Percentiles rank a stretch among this genome's conserved stretches.
phyloP scores from a whole-genome alignment of 2,888 invertebrate genomes.

The Eristalis arbustorum region DNA sequence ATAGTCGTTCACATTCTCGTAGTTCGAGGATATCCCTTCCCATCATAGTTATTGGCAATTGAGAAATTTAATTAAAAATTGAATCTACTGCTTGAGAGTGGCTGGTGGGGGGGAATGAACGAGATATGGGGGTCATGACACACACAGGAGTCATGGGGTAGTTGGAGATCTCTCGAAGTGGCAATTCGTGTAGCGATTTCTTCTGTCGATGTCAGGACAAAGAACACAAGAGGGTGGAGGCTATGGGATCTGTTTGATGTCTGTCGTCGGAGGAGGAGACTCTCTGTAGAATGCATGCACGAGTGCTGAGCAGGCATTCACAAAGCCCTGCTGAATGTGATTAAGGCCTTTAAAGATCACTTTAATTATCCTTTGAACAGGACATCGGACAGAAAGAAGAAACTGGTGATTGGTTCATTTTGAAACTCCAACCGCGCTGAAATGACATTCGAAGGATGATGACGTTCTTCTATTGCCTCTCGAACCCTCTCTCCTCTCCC shows the following conservation, averaged over 20 bases:
- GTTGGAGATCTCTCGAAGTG: slow-evolving; percentile 44
- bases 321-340: too few species aligned
- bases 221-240: not conserved
- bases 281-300: too few species aligned
- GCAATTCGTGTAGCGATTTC: slow-evolving; percentile 35
- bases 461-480: too few species aligned
- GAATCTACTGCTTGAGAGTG: slow-evolving; percentile 20
- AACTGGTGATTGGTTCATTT: too few species aligned
- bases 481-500: too few species aligned
- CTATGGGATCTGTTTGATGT: slow-evolving; percentile 23
- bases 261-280: not conserved
- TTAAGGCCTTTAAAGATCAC: too few species aligned
- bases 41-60: slow-evolving; percentile 63
- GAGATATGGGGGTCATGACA: not conserved
- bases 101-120: not conserved
- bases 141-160: not conserved
- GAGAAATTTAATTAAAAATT: slow-evolving; percentile 70
- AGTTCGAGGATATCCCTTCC: slow-evolving; percentile 44
- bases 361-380: too few species aligned
- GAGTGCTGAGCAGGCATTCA: too few species aligned
- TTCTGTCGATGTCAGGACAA: not conserved
- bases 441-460: too few species aligned
- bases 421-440: too few species aligned
- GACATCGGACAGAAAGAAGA: too few species aligned
- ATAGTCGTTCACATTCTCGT: slow-evolving; percentile 56